These are phyloP conservation scores for Chymomyza amoena DNA, from an alignment of 2,888 invertebrate genomes.

Conservation along the genomic window DNA sequence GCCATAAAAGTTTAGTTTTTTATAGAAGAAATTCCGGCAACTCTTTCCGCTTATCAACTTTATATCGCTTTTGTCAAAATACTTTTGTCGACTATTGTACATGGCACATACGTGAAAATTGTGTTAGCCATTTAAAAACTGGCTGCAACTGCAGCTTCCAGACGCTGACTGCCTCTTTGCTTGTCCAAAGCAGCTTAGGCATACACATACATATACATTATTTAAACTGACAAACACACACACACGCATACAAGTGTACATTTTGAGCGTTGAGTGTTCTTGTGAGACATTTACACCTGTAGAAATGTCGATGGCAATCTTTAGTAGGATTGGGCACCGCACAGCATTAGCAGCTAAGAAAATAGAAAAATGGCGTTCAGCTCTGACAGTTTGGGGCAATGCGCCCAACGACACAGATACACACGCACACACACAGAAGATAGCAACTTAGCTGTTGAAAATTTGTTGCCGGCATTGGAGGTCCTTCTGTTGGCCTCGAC, in stretches of 20 bases:
- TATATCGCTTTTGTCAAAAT: no score
- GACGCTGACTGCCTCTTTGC: background rate
- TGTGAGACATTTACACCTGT: constrained; percentile 62
- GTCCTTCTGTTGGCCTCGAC: background rate
- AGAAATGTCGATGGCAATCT: constrained; percentile 44
- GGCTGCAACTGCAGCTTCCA: background rate
- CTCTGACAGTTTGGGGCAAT: constrained; percentile 49
- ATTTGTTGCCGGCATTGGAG: background rate
- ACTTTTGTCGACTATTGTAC: background rate
- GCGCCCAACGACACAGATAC: background rate
- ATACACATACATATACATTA: constrained; percentile 2
- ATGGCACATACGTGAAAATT: constrained; percentile 53
- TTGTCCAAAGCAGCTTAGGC: constrained; percentile 39
- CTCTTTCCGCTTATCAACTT: no score
- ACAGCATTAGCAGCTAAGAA: constrained; percentile 56
- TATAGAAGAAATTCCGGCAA: no score
- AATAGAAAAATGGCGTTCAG: constrained; percentile 51
- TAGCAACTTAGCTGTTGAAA: background rate
- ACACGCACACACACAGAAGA: background rate
- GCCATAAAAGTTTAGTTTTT: no score
- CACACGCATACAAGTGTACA: background rate
- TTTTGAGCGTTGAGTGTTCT: constrained; percentile 25
- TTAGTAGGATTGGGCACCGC: constrained; percentile 7
- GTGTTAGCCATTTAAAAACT: constrained; percentile 2
- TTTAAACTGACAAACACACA: background rate